Percentiles rank a stretch among this genome's conserved stretches.
Evolutionary conservation across 1,140 invertebrate species (phyloP).

Genomic region (Temnothorax nylanderi): DNA sequence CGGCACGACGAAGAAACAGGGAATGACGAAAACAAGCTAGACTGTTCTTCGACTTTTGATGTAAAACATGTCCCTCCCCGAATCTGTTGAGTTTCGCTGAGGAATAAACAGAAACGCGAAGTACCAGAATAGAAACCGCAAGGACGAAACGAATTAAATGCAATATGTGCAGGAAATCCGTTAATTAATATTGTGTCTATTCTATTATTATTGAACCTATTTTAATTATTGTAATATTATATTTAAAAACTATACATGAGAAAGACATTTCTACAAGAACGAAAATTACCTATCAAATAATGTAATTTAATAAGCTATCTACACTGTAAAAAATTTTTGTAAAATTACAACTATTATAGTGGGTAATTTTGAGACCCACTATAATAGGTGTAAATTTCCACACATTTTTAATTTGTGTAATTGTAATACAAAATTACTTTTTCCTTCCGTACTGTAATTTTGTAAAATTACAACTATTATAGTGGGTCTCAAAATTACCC

Average conservation of each 20-base stretch:
- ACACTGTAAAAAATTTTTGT: too few species aligned
- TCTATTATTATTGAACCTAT: not conserved
- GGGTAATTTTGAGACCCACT: too few species aligned
- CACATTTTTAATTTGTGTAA: too few species aligned
- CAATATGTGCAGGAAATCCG: not conserved
- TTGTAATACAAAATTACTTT: too few species aligned
- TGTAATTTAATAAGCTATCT: not conserved
- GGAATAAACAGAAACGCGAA: not conserved
- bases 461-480: too few species aligned
- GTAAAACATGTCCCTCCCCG: constrained; percentile 29
- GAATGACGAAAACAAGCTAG: constrained; percentile 34
- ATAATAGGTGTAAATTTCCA: too few species aligned
- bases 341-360: too few species aligned
- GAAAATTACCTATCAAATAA: not conserved
- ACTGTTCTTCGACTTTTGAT: constrained; percentile 28
- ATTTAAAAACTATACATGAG: not conserved
- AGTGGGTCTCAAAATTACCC: too few species aligned
- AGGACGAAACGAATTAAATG: not conserved
- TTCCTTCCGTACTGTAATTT: too few species aligned
- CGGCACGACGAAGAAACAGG: constrained; percentile 58
- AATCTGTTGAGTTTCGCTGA: not conserved
- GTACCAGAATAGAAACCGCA: not conserved
- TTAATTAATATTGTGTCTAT: not conserved
- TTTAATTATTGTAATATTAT: not conserved
- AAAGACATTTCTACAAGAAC: not conserved